Conservation (phyloP, 2,797 vertebrate genomes). For the Micromesistius poutassou region DNA sequence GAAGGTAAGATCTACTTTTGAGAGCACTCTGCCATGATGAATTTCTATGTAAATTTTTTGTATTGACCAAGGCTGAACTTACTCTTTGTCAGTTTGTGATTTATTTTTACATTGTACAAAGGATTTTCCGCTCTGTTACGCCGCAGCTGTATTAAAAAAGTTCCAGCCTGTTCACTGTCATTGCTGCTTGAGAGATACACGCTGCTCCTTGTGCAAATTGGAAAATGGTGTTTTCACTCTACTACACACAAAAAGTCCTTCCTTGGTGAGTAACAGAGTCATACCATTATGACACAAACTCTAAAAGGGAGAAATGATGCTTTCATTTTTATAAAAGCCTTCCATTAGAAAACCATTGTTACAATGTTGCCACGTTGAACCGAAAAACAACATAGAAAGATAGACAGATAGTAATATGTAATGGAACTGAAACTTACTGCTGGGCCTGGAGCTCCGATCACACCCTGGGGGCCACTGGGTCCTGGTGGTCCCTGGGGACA, state of each 20-base stretch:
- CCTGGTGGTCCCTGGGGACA: slow-evolving; percentile 87
- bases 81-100: too few species aligned
- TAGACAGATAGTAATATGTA: neutral
- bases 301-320: neutral
- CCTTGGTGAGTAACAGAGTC: neutral
- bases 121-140: neutral
- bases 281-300: neutral
- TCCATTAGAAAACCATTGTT: neutral
- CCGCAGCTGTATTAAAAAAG: neutral
- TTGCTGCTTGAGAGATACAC: neutral
- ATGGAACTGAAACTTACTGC: slow-evolving; percentile 77
- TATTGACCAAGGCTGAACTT: neutral
- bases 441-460: slow-evolving; percentile 92
- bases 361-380: neutral
- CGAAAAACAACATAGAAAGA: neutral
- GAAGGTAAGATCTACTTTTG: neutral
- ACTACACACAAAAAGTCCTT: slow-evolving; percentile 4
- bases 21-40: too few species aligned
- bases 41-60: neutral
- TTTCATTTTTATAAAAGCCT: neutral
- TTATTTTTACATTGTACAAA: neutral
- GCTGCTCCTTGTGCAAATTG: neutral
- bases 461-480: slow-evolving; percentile 89
- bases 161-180: neutral
- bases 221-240: neutral